A percentile compares a stretch with the other conserved stretches of the same genome.
Conservation (phyloP, 2,888 invertebrate species). For the Lithophane leautieri region DNA sequence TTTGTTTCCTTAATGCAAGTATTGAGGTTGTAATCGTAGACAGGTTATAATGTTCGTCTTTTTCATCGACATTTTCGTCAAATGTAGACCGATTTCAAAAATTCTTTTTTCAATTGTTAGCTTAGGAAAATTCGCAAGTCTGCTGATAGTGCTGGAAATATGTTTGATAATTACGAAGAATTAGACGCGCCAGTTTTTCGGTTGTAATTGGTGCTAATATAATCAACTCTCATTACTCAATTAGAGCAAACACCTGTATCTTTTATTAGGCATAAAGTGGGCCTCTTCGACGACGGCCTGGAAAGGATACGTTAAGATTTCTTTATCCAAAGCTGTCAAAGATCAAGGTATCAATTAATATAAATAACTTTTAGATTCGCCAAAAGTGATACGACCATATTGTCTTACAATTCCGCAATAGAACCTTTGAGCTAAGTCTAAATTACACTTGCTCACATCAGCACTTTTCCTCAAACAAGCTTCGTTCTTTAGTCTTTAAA, state of each 20-base stretch:
- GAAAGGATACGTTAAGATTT: neutral
- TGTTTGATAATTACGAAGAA: neutral
- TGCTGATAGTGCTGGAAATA: neutral
- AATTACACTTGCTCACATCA: neutral
- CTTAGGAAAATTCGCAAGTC: neutral
- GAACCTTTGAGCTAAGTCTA: neutral
- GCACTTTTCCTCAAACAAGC: neutral
- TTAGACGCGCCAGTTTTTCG: neutral
- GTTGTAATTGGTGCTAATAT: conserved; percentile 38
- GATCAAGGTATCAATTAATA: neutral
- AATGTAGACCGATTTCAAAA: too few species aligned
- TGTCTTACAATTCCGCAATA: neutral
- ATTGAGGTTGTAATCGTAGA: too few species aligned
- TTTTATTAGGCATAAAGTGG: conserved; percentile 34
- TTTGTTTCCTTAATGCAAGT: neutral
- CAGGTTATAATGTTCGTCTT: too few species aligned
- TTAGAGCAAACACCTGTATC: conserved; percentile 13
- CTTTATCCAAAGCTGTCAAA: too few species aligned
- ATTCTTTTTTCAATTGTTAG: too few species aligned
- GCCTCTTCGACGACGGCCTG: neutral
- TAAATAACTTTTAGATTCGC: neutral
- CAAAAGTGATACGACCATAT: neutral
- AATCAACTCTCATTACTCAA: conserved; percentile 32
- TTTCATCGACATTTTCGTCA: too few species aligned
- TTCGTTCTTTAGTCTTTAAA: too few species aligned